phyloP scores from a whole-genome alignment of 2,888 invertebrate species.

The Archaeoteleia sp. region DNA sequence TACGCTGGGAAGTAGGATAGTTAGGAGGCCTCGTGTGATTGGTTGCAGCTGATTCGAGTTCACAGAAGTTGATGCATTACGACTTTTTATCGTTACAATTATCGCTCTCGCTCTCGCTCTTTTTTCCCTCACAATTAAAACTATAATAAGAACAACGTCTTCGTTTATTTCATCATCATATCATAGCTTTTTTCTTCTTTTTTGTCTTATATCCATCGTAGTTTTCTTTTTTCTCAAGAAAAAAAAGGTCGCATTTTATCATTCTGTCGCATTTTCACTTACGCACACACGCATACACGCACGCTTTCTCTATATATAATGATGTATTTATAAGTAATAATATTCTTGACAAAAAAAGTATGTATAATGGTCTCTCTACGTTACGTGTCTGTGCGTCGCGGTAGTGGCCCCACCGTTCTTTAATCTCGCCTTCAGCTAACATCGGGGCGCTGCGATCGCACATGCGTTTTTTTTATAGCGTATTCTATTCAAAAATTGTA shows the following conservation, averaged over 20 bases:
- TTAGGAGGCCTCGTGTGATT: slow-evolving; percentile 63
- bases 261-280: slow-evolving; percentile 35
- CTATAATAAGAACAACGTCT: slow-evolving; percentile 67
- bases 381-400: slow-evolving; percentile 33
- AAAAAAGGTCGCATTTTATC: too few relatives aligned
- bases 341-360: slow-evolving; percentile 67
- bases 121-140: slow-evolving; percentile 63
- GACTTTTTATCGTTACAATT: slow-evolving; percentile 53
- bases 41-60: slow-evolving; percentile 55
- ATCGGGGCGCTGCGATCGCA: too few relatives aligned
- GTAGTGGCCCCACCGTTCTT: too few relatives aligned
- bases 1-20: slow-evolving; percentile 32
- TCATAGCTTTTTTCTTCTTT: slow-evolving; percentile 57
- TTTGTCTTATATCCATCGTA: slow-evolving; percentile 55
- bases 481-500: slow-evolving; percentile 63
- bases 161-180: slow-evolving; percentile 56
- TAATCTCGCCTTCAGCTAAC: too few relatives aligned
- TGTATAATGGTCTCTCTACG: slow-evolving; percentile 64
- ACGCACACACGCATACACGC: slow-evolving; percentile 48
- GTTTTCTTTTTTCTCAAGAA: slow-evolving; percentile 25
- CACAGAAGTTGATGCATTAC: slow-evolving; percentile 60
- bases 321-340: slow-evolving; percentile 70
- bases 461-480: too few relatives aligned
- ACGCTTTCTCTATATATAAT: slow-evolving; percentile 61
- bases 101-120: slow-evolving; percentile 53